phyloP scores from a whole-genome alignment of 2,888 invertebrate species.

The Seladonia tumulorum region DNA sequence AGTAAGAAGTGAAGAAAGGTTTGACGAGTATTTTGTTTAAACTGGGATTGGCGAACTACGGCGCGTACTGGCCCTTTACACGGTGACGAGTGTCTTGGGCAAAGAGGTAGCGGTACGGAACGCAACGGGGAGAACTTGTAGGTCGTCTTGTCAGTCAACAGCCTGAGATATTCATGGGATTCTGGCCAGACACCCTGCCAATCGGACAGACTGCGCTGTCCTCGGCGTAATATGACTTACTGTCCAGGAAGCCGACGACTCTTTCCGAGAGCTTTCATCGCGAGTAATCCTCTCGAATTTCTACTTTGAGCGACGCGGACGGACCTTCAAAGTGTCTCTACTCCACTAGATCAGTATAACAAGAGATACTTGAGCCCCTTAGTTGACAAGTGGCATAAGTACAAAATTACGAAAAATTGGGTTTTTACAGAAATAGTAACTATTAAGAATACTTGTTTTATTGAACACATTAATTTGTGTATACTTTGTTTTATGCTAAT shows the following conservation, averaged over 20 bases:
- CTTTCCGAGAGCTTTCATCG: not conserved
- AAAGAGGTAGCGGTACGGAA: not conserved
- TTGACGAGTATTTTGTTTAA: not conserved
- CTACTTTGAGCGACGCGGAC: not conserved
- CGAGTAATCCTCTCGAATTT: not conserved
- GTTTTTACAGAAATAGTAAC: too few relatives aligned
- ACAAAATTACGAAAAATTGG: too few relatives aligned
- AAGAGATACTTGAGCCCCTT: too few relatives aligned
- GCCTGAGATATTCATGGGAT: constrained; percentile 57
- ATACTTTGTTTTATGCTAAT: too few relatives aligned
- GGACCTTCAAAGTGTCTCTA: not conserved
- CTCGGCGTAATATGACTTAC: not conserved
- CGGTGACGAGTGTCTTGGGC: not conserved
- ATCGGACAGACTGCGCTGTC: not conserved
- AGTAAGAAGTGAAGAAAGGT: not conserved
- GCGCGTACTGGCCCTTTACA: not conserved
- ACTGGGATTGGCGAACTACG: not conserved
- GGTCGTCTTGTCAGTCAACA: constrained; percentile 73
- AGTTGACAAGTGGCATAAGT: too few relatives aligned
- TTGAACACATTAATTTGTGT: too few relatives aligned
- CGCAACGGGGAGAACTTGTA: constrained; percentile 46
- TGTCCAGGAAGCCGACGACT: not conserved
- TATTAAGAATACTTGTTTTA: too few relatives aligned
- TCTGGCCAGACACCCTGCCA: not conserved
- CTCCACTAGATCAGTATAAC: not conserved